phyloP scores from a whole-genome alignment of 2,888 invertebrate genomes.

The Scaptomyza polygonia region DNA sequence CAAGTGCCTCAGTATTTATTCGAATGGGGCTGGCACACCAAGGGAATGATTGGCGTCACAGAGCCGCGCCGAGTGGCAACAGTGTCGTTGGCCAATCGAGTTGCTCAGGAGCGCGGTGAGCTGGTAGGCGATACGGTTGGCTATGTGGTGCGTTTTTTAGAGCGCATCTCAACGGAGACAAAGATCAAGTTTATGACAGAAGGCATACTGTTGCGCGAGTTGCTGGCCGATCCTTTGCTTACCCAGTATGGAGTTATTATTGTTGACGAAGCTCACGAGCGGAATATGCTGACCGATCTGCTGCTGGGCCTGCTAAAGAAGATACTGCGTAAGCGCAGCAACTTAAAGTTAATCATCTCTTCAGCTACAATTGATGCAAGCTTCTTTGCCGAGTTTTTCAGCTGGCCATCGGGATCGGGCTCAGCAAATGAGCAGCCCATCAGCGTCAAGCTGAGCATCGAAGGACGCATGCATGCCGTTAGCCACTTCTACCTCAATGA shows the following conservation, averaged over 20 bases:
- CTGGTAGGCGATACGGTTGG: slow-evolving; percentile 92
- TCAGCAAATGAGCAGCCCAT: slow-evolving; percentile 72
- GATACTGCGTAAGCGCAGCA: slow-evolving; percentile 92
- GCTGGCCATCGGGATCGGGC: slow-evolving; percentile 80
- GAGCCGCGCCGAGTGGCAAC: slow-evolving; percentile 97
- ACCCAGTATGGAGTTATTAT: slow-evolving; percentile 94
- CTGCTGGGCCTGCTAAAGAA: slow-evolving; percentile 97
- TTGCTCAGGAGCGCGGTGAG: slow-evolving; percentile 94
- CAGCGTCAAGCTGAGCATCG: slow-evolving; percentile 93
- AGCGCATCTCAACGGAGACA: slow-evolving; percentile 87
- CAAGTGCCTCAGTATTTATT: slow-evolving; percentile 90
- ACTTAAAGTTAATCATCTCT: slow-evolving; percentile 93
- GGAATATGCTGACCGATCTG: slow-evolving; percentile 96
- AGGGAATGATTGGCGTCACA: slow-evolving; percentile 93
- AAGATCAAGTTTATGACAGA: slow-evolving; percentile 97
- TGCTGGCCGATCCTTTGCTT: slow-evolving; percentile 96
- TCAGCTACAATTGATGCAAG: slow-evolving; percentile 98
- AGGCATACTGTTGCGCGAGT: slow-evolving; percentile 96
- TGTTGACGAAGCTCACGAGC: slow-evolving; percentile 97
- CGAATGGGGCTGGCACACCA: slow-evolving; percentile 93
- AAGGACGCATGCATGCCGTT: slow-evolving; percentile 95
- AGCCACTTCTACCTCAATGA: slow-evolving; percentile 92
- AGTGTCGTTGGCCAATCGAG: slow-evolving; percentile 93
- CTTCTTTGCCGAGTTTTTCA: slow-evolving; percentile 92
- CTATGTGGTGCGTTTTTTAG: slow-evolving; percentile 93